phyloP scores from a whole-genome alignment of 1,140 invertebrate genomes.

The Anoplolepis gracilipes region DNA sequence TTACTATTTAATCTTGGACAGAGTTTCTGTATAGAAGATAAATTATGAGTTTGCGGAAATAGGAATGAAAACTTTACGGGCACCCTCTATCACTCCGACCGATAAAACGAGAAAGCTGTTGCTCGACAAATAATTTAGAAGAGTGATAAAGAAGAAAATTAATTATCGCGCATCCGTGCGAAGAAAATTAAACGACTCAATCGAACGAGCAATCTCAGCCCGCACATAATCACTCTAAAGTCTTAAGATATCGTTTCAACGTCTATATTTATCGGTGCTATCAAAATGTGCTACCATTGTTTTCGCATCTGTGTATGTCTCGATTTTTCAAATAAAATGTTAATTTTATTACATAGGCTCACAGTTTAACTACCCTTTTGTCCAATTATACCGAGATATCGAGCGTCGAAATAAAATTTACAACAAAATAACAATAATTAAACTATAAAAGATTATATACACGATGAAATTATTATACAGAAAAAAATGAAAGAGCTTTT shows the following conservation, averaged over 20 bases:
- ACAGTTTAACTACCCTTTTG: neutral
- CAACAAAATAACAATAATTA: neutral
- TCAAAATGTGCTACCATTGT: slow-evolving; percentile 80
- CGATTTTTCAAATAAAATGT: slow-evolving; percentile 82
- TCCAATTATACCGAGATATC: neutral
- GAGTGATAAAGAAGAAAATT: neutral
- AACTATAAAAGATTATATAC: neutral
- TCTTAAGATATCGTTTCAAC: slow-evolving; percentile 67
- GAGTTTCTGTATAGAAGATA: neutral
- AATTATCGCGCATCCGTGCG: neutral
- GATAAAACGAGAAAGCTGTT: slow-evolving; percentile 43
- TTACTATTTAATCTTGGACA: neutral
- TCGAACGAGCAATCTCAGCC: slow-evolving; percentile 57
- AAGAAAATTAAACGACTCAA: neutral
- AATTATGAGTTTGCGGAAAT: neutral
- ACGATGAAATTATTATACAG: neutral
- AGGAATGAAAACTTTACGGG: neutral
- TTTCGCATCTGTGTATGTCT: slow-evolving; percentile 82
- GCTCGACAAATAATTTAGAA: slow-evolving; percentile 14
- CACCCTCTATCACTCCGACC: slow-evolving; percentile 17
- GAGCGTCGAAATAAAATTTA: neutral
- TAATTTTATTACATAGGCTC: slow-evolving; percentile 75
- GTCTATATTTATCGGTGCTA: slow-evolving; percentile 78
- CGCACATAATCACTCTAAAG: slow-evolving; percentile 62
- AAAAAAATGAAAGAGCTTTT: neutral